phyloP scores from a whole-genome alignment of 2,888 invertebrate genomes.

The Esperia sulphurella region DNA sequence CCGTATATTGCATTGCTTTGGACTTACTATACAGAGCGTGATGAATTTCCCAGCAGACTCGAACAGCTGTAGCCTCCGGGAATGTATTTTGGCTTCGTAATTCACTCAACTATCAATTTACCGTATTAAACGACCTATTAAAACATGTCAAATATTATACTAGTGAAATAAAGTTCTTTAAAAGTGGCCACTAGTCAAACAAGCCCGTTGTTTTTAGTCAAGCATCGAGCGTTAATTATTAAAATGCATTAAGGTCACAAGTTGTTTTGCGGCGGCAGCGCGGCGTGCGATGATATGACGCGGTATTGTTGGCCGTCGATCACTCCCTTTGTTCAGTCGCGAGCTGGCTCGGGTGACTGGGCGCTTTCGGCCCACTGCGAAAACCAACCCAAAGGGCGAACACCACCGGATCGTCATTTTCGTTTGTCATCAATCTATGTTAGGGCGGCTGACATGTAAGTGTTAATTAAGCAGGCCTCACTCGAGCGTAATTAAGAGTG shows the following conservation, averaged over 20 bases:
- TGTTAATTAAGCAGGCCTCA: conserved; percentile 78
- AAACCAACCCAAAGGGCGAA: conserved; percentile 58
- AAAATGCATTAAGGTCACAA: conserved; percentile 69
- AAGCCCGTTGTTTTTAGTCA: conserved; percentile 18
- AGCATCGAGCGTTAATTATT: conserved; percentile 58
- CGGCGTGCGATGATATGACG: not conserved
- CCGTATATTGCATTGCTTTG: not conserved
- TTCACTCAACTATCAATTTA: not conserved
- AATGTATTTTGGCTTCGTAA: not conserved
- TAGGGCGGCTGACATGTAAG: conserved; percentile 75
- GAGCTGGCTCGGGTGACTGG: conserved; percentile 66
- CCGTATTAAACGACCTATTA: not conserved
- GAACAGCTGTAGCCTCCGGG: not conserved
- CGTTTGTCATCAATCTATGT: conserved; percentile 79
- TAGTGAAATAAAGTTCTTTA: too few species aligned
- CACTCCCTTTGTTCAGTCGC: conserved; percentile 57
- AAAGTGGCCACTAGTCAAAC: not conserved
- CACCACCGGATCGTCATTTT: conserved; percentile 72
- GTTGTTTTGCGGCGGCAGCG: conserved; percentile 49
- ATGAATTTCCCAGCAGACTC: not conserved
- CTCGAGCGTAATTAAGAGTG: conserved; percentile 78
- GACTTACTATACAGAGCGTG: not conserved
- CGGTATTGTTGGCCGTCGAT: conserved; percentile 52
- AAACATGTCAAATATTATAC: not conserved
- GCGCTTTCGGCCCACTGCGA: conserved; percentile 41